These are phyloP conservation scores for Porites evermanni DNA, from an alignment of 92 coral and sea anemone species.

Conservation along the genomic window DNA sequence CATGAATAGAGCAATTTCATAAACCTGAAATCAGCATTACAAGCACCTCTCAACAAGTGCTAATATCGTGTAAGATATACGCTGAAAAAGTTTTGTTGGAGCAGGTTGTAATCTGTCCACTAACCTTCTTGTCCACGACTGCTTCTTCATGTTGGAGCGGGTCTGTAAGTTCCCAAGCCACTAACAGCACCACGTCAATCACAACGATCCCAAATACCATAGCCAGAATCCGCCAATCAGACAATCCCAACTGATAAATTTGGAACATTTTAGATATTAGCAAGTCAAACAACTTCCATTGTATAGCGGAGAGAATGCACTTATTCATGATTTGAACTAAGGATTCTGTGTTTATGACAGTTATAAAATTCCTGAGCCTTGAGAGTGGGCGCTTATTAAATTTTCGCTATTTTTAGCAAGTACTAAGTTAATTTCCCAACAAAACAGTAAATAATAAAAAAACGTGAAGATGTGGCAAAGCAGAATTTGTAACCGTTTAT, in stretches of 20 bases:
- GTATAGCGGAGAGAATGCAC: background rate
- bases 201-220: conserved; percentile 77
- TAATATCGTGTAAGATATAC: background rate
- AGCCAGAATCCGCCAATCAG: conserved; percentile 81
- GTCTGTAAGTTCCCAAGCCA: conserved; percentile 86
- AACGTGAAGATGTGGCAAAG: no score
- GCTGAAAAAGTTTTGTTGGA: background rate
- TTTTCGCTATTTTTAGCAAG: no score
- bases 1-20: no score
- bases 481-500: no score
- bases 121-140: conserved; percentile 35
- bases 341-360: no score
- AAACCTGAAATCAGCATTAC: no score
- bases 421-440: no score
- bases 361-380: no score
- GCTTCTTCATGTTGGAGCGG: conserved; percentile 56
- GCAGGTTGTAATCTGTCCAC: background rate
- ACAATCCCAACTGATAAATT: conserved; percentile 71
- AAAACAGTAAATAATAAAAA: no score
- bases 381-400: no score
- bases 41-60: background rate
- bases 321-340: no score
- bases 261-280: background rate
- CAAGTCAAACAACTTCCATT: background rate
- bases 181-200: conserved; percentile 74